Evolutionary conservation across 1,140 invertebrate species (phyloP), one percentile per base, ranked within the genome.

Genomic region (Bombus consobrinus): DNA sequence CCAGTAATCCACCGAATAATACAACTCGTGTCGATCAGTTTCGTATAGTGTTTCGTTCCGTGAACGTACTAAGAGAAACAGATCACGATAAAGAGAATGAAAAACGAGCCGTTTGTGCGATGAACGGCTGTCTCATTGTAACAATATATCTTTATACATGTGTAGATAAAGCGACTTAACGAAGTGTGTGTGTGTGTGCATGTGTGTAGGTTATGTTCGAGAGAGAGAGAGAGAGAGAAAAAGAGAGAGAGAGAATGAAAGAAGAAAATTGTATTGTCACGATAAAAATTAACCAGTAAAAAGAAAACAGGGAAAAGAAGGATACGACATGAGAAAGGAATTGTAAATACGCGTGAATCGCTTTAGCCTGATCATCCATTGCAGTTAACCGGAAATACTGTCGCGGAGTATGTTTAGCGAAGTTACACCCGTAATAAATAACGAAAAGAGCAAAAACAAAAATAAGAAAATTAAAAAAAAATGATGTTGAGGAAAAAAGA

Each of bases 121-220:
- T n/a, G 39, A 34, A 73, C 10, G n/a, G 64, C 32, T 18, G 64
- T 64, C 47, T 86, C 75, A 59, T 89, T 66, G 85, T 18, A 78
- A 86, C 57, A 74, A 34, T 89, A 86, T 89, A 89, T 64, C 88
- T 89, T 89, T 89, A 89, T 87, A 89, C 88, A 87, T 89, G 88
- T 89, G 88, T 89, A 89, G 88, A 89, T 89, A 89, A 89, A 81
- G 41, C 79, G 47, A 71, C 37, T 79, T 83, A 78, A 81, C 28
- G 64, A 86, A 47, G 79, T 87, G 69, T 89, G 85, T 87, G 68
- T 81, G 84, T 81, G 47, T 84, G 88, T 71, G 81, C 3, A 3
- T 84, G 88, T 78, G 88, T 87, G 84, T 87, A 89, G 88, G 81
- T 64, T 77, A 76, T 34, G 53, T 81, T 69, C 28, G 37, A 66